Evolutionary conservation across 2,888 invertebrate genomes (phyloP), one percentile per base, ranked within the genome.

Genomic region (Fragum sueziense): DNA sequence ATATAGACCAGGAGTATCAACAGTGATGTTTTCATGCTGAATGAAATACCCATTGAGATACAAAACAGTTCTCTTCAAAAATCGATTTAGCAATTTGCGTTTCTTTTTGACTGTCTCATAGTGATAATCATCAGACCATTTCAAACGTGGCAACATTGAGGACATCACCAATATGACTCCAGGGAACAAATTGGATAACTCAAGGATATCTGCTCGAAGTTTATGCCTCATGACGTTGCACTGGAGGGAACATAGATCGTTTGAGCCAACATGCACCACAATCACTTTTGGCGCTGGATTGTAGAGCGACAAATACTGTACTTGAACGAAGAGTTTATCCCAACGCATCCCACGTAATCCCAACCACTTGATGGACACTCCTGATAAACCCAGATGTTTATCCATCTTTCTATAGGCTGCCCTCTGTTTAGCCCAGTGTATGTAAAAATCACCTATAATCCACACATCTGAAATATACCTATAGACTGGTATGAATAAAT

Each of bases 401-500:
- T 9, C 4, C 2, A 22, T 34, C 17, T 65, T 7, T 25, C 65
- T 25, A n/a, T 3, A 7, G 9, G 3, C 37, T 9, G 37, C 65
- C 22, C 65, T 9, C 25, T 41, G 37, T 14, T 67, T 2, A 1
- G 25, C 41, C 67, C 25, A 37, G 25, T 67, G 22, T n/a, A 67
- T 25, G 14, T 22, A 27, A 2, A 11, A 41, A 20, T 41, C 67
- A 11, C 67, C 67, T 7, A 67, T 37, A 9, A 67, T 37, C 67
- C 67, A 67, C 20, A 67, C 25, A 67, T 67, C 67, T 67, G 67
- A 2, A 67, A 67, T 25, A 29, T n/a, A 47, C 47, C n/a, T 47
- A 9, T 4, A 47, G 57, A 57, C n/a, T n/a, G n/a, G 6, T 20
- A 52, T n/a, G 20, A 52, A 20, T 25, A 57, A 6, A 27, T 57